phyloP scores from a whole-genome alignment of 2,888 invertebrate genomes.

The Eulithis testata region DNA sequence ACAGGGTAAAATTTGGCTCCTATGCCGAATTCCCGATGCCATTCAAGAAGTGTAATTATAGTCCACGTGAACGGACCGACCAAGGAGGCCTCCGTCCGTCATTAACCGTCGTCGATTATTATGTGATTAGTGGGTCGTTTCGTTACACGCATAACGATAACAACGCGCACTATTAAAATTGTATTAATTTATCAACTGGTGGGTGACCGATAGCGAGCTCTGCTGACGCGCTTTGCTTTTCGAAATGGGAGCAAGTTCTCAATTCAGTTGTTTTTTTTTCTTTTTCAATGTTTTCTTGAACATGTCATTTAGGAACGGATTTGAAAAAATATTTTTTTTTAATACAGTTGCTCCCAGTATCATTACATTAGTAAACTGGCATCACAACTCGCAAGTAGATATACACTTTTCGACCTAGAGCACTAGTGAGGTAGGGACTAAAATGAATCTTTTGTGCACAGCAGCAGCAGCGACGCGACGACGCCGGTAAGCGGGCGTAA shows the following conservation, averaged over 20 bases:
- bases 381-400: no score
- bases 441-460: no score
- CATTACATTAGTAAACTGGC: no score
- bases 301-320: not conserved
- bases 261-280: slow-evolving; percentile 1
- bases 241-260: not conserved
- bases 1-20: no score
- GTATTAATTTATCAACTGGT: slow-evolving; percentile 60
- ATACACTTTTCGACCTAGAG: no score
- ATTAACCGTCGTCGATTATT: slow-evolving; percentile 64
- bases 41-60: slow-evolving; percentile 44
- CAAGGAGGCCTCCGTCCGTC: slow-evolving; percentile 45
- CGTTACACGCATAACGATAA: slow-evolving; percentile 64
- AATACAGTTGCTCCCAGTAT: no score
- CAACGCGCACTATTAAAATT: slow-evolving; percentile 59
- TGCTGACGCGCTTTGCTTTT: slow-evolving; percentile 16
- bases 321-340: no score
- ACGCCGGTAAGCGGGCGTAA: no score
- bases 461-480: no score
- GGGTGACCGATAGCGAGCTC: slow-evolving; percentile 51
- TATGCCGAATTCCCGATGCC: not conserved
- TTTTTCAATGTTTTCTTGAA: slow-evolving; percentile 1
- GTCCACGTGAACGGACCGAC: slow-evolving; percentile 13
- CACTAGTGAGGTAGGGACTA: no score
- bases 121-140: slow-evolving; percentile 69